Conservation (phyloP, 1,140 invertebrate species). For the Drosophila mayri region DNA sequence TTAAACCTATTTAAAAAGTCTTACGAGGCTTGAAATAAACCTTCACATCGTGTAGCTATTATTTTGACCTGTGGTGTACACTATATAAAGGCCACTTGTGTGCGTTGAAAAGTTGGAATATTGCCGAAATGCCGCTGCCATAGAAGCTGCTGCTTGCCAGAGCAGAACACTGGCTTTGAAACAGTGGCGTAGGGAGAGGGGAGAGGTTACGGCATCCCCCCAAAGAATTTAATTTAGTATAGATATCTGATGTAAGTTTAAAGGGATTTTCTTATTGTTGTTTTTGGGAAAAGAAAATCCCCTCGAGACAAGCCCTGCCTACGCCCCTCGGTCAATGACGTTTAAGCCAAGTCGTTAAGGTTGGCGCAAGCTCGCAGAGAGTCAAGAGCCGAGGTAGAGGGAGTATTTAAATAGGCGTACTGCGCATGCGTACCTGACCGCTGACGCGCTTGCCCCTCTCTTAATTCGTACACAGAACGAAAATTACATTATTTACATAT, state of each 20-base stretch:
- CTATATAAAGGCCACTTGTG: conserved; percentile 19
- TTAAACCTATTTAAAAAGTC: no score
- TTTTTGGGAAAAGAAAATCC: neutral
- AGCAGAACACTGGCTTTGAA: conserved; percentile 10
- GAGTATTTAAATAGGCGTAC: conserved; percentile 14
- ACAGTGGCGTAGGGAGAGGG: conserved; percentile 4
- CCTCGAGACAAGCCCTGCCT: neutral
- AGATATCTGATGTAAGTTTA: neutral
- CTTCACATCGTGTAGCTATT: no score
- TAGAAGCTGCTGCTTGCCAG: conserved; percentile 33
- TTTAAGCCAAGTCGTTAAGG: conserved; percentile 7
- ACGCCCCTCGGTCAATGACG: conserved; percentile 20
- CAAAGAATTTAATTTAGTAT: neutral
- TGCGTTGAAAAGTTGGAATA: conserved; percentile 29
- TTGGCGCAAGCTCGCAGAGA: conserved; percentile 8
- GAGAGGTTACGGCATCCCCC: neutral
- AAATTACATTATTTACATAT: conserved; percentile 1
- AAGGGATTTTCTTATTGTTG: neutral
- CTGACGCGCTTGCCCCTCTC: conserved; percentile 6
- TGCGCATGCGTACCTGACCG: conserved; percentile 18
- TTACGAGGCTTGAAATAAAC: no score
- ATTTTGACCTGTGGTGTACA: neutral
- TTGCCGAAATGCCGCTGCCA: conserved; percentile 16
- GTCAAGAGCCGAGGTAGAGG: neutral
- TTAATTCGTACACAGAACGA: conserved; percentile 5